Conservation (phyloP, 2,113 vertebrate species). For the Ia io region DNA sequence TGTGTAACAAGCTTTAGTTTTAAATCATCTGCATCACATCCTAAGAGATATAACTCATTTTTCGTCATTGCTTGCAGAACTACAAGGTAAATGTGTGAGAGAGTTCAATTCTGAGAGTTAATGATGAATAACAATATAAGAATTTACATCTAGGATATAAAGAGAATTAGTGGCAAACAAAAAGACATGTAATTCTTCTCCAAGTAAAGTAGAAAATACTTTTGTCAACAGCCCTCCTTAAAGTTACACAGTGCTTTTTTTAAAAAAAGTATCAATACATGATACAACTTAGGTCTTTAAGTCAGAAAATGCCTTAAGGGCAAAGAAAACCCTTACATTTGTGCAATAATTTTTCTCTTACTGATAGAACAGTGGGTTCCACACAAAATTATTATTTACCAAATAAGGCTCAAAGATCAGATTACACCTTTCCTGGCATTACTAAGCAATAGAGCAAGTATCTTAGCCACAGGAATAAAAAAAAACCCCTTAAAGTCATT, state of each 20-base stretch:
- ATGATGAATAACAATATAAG: conserved; percentile 9
- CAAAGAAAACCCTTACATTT: conserved; percentile 62
- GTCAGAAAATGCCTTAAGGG: conserved; percentile 46
- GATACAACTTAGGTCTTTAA: neutral
- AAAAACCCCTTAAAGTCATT: conserved; percentile 46
- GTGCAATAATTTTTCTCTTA: conserved; percentile 71
- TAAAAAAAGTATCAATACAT: conserved; percentile 41
- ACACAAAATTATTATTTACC: conserved; percentile 82
- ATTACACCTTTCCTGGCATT: conserved; percentile 78
- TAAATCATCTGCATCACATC: conserved; percentile 27
- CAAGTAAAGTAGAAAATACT: conserved; percentile 8
- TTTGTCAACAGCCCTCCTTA: neutral
- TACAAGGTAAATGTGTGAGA: neutral
- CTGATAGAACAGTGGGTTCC: conserved; percentile 78
- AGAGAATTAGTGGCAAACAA: neutral
- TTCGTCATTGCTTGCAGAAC: neutral
- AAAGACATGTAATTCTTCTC: neutral
- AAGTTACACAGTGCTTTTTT: neutral
- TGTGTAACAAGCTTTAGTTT: neutral
- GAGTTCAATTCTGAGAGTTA: conserved; percentile 6
- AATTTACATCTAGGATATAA: conserved; percentile 36
- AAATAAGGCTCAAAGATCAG: conserved; percentile 77
- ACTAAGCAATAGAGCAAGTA: conserved; percentile 69
- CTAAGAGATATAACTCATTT: conserved; percentile 19
- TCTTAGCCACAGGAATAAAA: conserved; percentile 76